phyloP scores from a whole-genome alignment of 2,797 vertebrate species.

The Microctenopoma lineatum region DNA sequence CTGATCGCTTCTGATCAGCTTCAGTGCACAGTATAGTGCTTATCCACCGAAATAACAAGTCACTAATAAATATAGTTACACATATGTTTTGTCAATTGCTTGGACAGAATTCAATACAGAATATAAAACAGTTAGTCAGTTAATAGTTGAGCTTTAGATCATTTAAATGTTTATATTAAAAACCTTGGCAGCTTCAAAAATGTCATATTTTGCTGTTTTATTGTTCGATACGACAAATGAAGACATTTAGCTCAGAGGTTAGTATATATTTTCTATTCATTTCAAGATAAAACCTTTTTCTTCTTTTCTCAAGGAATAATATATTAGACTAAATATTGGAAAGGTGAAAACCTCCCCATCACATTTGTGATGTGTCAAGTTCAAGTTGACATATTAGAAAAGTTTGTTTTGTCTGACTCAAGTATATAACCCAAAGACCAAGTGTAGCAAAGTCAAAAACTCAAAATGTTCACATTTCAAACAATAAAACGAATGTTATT shows the following conservation, averaged over 20 bases:
- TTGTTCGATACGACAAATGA: not conserved
- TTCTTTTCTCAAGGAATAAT: not conserved
- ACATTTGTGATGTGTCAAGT: not conserved
- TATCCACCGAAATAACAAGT: not conserved
- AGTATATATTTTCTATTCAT: not conserved
- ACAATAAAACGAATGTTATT: not conserved
- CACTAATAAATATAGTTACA: not conserved
- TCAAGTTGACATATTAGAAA: not conserved
- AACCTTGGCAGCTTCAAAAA: not conserved
- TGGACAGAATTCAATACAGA: not conserved
- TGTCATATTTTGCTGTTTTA: not conserved
- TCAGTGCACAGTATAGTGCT: not conserved
- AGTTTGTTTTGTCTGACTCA: not conserved
- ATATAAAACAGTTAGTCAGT: not conserved
- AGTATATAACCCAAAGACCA: not conserved
- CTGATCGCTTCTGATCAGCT: not conserved
- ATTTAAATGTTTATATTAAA: no score
- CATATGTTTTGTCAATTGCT: not conserved
- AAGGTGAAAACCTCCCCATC: not conserved
- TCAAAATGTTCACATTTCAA: not conserved
- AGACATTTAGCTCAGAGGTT: not conserved
- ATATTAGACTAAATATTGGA: not conserved
- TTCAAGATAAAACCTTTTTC: not conserved
- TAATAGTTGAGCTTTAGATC: not conserved
- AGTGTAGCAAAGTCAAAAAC: not conserved